Conservation (phyloP, 2,113 vertebrate genomes). For the Sitta europaea region DNA sequence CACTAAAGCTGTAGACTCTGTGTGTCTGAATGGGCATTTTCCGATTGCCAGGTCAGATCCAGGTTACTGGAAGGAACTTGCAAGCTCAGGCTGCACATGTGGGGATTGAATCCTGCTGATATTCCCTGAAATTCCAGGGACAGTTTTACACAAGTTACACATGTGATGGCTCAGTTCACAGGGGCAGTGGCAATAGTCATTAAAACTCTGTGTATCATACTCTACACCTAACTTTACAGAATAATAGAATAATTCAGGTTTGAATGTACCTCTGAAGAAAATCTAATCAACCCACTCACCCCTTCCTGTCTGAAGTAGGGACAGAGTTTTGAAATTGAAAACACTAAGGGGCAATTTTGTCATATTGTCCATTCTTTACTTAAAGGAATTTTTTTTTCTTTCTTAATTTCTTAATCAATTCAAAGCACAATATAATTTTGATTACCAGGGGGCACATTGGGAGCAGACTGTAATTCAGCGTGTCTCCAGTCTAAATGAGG, state of each 20-base stretch:
- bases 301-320: neutral
- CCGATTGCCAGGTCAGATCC: neutral
- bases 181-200: neutral
- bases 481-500: neutral
- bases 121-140: neutral
- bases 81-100: neutral
- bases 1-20: neutral
- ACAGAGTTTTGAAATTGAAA: neutral
- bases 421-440: neutral
- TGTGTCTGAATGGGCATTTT: neutral
- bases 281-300: neutral
- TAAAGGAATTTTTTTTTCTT: neutral
- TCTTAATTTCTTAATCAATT: neutral
- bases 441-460: fast-evolving
- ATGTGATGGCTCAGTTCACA: neutral
- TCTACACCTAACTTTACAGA: neutral
- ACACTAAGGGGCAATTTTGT: neutral
- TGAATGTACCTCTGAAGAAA: neutral
- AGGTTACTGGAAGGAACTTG: neutral
- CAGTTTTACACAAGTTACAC: neutral
- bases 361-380: neutral
- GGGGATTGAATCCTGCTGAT: neutral
- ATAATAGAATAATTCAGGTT: neutral
- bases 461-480: neutral
- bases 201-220: neutral